Conservation (phyloP, 2,113 vertebrate species). For the Laticauda colubrina region DNA sequence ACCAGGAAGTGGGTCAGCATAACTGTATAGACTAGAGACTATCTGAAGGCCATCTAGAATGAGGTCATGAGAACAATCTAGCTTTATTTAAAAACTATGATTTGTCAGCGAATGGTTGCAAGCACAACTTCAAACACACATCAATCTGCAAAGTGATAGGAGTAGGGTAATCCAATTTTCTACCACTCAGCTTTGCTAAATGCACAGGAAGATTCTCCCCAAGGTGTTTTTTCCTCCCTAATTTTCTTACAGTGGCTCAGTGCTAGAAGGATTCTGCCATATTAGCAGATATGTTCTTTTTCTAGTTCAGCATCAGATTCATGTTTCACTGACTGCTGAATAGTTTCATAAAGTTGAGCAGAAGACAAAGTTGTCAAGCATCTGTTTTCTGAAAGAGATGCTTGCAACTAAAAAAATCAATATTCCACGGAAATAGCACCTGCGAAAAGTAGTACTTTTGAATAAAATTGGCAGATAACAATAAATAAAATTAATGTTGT, state of each 20-base stretch:
- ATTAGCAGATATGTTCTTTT: constrained; percentile 16
- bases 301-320: background rate
- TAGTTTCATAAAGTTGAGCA: constrained; percentile 34
- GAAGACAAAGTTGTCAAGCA: constrained; percentile 35
- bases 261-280: constrained; percentile 14
- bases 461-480: constrained; percentile 29
- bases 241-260: background rate
- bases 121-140: background rate
- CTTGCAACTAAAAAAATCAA: constrained; percentile 6
- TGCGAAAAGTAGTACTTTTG: constrained; percentile 17
- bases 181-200: background rate
- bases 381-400: constrained; percentile 20
- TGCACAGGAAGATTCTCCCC: background rate
- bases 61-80: background rate
- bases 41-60: background rate
- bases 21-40: background rate
- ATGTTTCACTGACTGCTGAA: constrained; percentile 15
- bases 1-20: background rate
- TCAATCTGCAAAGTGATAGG: background rate
- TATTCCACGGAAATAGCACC: constrained; percentile 32
- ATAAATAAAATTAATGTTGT: constrained; percentile 11
- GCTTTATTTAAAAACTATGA: background rate
- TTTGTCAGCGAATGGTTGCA: background rate
- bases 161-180: background rate
- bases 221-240: background rate